Evolutionary conservation across 2,888 invertebrate species (phyloP).

Genomic region (Sinopyrophorus schimmeli): DNA sequence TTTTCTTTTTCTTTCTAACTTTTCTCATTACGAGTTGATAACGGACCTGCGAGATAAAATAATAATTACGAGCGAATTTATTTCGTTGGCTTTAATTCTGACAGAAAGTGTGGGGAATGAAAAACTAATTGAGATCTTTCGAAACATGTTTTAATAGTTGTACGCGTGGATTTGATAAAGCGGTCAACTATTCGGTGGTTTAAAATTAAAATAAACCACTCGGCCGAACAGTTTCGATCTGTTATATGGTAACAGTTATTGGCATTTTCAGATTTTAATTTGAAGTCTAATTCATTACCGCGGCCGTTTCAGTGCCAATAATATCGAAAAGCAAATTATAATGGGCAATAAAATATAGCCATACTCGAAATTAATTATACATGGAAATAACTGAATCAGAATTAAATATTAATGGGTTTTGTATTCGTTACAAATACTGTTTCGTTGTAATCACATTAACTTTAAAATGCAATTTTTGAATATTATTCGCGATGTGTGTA

Average conservation of each 20-base stretch:
- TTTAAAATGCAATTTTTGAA: no score
- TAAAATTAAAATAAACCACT: conserved; percentile 13
- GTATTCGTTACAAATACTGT: no score
- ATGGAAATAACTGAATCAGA: no score
- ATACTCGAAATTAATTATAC: conserved; percentile 15
- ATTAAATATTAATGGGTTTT: no score
- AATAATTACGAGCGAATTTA: conserved; percentile 36
- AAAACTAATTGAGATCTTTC: conserved; percentile 27
- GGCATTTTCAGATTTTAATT: conserved; percentile 16
- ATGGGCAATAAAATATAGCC: conserved; percentile 15
- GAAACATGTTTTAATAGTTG: conserved; percentile 7
- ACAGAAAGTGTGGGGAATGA: conserved; percentile 26
- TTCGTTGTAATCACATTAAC: no score
- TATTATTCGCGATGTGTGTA: no score
- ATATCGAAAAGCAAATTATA: conserved; percentile 20
- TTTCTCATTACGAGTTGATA: conserved; percentile 50
- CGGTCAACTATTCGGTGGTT: conserved; percentile 5
- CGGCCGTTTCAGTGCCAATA: conserved; percentile 20
- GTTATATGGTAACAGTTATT: conserved; percentile 18
- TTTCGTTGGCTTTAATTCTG: conserved; percentile 38
- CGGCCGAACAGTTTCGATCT: conserved; percentile 4
- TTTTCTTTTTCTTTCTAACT: conserved; percentile 46
- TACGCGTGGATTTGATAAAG: not conserved
- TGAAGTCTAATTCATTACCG: conserved; percentile 13
- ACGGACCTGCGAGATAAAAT: conserved; percentile 42